Base-by-base conservation (phyloP, 2,797 vertebrate genomes). In the Poecilia picta region DNA sequence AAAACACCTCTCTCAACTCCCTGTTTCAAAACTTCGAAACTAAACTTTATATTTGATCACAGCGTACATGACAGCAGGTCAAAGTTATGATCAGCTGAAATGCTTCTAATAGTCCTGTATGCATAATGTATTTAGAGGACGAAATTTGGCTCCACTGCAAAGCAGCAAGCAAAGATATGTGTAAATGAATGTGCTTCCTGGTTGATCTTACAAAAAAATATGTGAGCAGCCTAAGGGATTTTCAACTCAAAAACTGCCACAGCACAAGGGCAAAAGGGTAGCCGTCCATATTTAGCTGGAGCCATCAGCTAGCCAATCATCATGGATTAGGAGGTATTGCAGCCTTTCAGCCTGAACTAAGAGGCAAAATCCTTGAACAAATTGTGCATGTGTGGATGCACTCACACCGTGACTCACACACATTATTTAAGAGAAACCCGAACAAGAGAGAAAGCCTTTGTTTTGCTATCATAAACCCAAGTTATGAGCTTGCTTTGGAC, bases 391-490 rank as follows among this genome's bases (percentile, higher is more conserved):
- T 51, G 53, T 51, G 45, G 74, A 81, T 78, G 77, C 25, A 84
- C 51, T 75, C 70, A 79, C 78, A 77, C 78, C 66, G 25, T 77
- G 36, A 74, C 73, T 72, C 51, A 72, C 78, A 79, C 83, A 83
- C 82, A 85, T 90, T 89, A 85, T 81, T 82, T 79, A 80, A 88
- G 79, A 85, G 76, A 88, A 78, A 71, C 81, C 82, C 78, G 81
- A 85, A 46, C 47, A 78, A 76, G 46, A 78, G 72, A 78, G 72
- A 43, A 90, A 93, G 79, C 88, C 81, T 83, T 86, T 88, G 86
- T 90, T 94, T 94, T 91, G 79, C 75, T 84, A 73, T 82, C 81
- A 83, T 94, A 94, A 91, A 94, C 89, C 91, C 79, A 88, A 84
- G 71, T 93, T 92, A 92, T 87, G 83, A 86, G 80, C 78, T 73